Evolutionary conservation across 1,140 invertebrate species (phyloP).

Genomic region (Propsilocerus akamusi): DNA sequence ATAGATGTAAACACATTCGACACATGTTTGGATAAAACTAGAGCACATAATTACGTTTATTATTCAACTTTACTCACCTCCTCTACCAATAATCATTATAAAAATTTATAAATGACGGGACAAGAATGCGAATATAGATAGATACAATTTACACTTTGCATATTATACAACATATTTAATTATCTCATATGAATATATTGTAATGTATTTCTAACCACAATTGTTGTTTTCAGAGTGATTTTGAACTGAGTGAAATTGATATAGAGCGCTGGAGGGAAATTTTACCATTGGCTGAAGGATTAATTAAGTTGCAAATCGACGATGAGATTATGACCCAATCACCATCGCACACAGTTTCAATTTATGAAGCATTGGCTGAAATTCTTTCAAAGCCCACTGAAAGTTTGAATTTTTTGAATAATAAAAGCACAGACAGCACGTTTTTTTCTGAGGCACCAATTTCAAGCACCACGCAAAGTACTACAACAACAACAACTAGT

Average conservation of each 20-base stretch:
- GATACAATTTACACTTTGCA: too few species aligned
- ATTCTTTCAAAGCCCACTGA: conserved; percentile 18
- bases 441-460: background rate
- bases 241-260: background rate
- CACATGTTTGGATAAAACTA: too few species aligned
- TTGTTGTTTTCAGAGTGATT: background rate
- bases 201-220: too few species aligned
- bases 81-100: too few species aligned
- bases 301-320: conserved; percentile 7
- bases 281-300: conserved; percentile 4
- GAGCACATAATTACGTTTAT: too few species aligned
- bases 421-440: background rate
- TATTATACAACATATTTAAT: too few species aligned
- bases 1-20: too few species aligned
- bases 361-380: conserved; percentile 32
- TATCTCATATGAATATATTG: too few species aligned
- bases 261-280: conserved; percentile 5
- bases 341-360: conserved; percentile 31
- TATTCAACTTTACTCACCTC: too few species aligned
- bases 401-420: conserved; percentile 4
- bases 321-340: conserved; percentile 10
- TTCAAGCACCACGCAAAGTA: background rate
- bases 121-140: too few species aligned
- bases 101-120: too few species aligned
- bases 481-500: conserved; percentile 5